Percentiles rank a stretch among this genome's conserved stretches.
These are phyloP conservation scores for Aurelia sp. DNA, from an alignment of 30 jellyfish, hydroid and myxozoan genomes.

Conservation along the genomic window DNA sequence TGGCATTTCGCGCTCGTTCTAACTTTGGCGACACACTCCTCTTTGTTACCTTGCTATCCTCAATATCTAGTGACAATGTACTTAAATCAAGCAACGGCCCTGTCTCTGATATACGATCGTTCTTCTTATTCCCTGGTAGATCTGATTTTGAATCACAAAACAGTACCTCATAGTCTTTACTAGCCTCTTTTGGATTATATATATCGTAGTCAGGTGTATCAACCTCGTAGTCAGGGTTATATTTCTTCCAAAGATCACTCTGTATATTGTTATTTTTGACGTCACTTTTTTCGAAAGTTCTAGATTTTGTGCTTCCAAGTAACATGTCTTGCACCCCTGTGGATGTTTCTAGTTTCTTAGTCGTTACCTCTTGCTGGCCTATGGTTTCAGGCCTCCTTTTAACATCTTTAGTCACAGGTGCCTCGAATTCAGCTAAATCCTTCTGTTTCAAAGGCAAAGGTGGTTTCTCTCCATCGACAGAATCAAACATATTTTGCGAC, in stretches of 20 bases:
- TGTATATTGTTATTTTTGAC: background rate
- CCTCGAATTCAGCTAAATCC: conserved; percentile 30
- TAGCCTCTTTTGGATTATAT: background rate
- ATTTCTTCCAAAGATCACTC: conserved; percentile 12
- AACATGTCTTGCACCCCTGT: background rate
- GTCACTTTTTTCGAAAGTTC: conserved; percentile 17
- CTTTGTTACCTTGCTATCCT: background rate
- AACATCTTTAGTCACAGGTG: background rate
- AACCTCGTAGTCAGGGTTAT: conserved; percentile 7
- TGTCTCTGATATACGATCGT: too few species aligned
- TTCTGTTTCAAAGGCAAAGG: conserved; percentile 34
- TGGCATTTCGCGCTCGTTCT: background rate
- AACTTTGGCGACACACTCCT: background rate
- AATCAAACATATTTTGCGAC: background rate
- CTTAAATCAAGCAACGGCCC: background rate
- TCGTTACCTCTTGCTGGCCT: background rate
- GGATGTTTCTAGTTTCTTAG: background rate
- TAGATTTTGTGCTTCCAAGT: conserved; percentile 1
- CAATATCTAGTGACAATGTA: background rate
- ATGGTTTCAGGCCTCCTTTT: background rate
- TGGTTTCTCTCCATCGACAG: conserved; percentile 17
- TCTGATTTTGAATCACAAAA: background rate
- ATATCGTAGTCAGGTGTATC: background rate
- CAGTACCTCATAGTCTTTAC: background rate
- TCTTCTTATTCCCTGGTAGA: too few species aligned